Conservation (phyloP, 2,113 vertebrate genomes). For the Pycnonotus jocosus region DNA sequence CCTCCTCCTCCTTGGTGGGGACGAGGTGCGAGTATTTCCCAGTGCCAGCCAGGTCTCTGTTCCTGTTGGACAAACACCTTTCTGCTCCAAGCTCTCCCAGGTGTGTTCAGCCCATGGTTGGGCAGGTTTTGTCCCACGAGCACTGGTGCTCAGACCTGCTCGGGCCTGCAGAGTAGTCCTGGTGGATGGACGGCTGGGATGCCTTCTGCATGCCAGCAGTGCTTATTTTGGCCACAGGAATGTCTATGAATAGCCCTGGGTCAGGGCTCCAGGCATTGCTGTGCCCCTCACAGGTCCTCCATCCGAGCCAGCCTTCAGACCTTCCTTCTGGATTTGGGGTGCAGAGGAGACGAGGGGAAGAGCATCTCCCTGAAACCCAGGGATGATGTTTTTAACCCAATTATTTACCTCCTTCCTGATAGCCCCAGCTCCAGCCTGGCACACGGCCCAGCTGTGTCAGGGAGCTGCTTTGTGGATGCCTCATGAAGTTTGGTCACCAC, state of each 20-base stretch:
- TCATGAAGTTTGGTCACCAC: background rate
- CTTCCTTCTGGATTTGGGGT: background rate
- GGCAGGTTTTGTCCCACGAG: background rate
- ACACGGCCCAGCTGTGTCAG: background rate
- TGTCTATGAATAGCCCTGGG: background rate
- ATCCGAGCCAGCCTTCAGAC: background rate
- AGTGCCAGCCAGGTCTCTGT: background rate
- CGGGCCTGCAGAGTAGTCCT: rapidly evolving
- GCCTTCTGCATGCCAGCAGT: background rate
- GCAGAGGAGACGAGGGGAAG: rapidly evolving
- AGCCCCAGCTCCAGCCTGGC: rapidly evolving
- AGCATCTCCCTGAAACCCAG: background rate
- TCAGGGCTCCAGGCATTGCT: background rate
- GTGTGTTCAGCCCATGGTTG: background rate
- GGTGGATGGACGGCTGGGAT: background rate
- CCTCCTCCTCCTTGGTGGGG: background rate
- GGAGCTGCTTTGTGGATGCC: background rate
- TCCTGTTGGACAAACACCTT: background rate
- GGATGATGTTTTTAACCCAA: background rate
- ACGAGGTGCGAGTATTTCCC: rapidly evolving
- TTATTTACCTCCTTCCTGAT: background rate
- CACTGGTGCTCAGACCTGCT: rapidly evolving
- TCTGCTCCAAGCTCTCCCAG: background rate
- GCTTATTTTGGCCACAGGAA: slow-evolving; percentile 5
- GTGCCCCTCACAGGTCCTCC: rapidly evolving